Evolutionary conservation across 2,888 invertebrate species (phyloP).

Genomic region (Anticlea derivata): DNA sequence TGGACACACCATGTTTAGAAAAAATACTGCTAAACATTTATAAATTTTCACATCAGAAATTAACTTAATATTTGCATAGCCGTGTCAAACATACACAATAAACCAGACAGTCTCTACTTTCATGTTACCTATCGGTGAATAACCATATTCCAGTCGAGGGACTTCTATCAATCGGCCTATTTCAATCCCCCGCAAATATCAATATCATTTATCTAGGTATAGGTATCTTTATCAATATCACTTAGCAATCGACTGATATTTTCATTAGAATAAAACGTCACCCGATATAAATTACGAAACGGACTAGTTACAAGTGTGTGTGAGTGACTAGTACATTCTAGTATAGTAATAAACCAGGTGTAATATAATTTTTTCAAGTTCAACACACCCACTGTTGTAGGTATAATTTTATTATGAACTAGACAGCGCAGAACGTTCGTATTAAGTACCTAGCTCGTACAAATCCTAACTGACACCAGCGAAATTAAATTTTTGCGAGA

Average conservation of each 20-base stretch:
- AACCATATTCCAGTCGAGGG: too few species aligned
- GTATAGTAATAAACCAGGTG: slow-evolving; percentile 21
- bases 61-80: too few species aligned
- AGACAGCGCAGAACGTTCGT: slow-evolving; percentile 39
- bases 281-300: slow-evolving; percentile 17
- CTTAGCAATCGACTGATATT: slow-evolving; percentile 15
- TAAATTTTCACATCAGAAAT: too few species aligned
- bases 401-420: slow-evolving; percentile 44
- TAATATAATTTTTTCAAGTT: slow-evolving; percentile 39
- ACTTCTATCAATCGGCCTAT: neutral
- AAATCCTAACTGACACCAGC: slow-evolving; percentile 37
- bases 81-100: too few species aligned
- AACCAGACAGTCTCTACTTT: too few species aligned
- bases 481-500: slow-evolving; percentile 45
- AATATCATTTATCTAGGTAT: slow-evolving; percentile 14
- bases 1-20: too few species aligned
- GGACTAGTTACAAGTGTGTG: too few species aligned
- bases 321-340: too few species aligned
- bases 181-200: slow-evolving; percentile 5
- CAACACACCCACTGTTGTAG: slow-evolving; percentile 33
- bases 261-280: slow-evolving; percentile 20
- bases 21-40: too few species aligned
- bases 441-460: slow-evolving; percentile 32
- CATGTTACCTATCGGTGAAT: too few species aligned
- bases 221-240: too few species aligned